Conservation (phyloP, 2,888 invertebrate genomes). For the Rhogogaster chlorosoma region DNA sequence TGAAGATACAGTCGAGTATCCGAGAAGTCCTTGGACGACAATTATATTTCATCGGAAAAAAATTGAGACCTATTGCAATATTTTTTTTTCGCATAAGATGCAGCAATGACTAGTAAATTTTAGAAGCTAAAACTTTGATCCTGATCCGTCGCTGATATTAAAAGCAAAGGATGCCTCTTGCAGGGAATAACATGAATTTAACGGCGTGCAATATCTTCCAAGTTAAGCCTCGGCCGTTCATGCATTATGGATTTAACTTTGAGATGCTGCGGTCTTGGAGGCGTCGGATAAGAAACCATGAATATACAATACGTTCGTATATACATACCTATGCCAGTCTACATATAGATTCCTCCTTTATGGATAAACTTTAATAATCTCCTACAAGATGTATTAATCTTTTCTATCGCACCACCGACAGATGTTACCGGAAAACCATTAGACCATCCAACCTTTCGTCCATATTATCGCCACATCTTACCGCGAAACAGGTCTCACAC, state of each 20-base stretch:
- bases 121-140: slow-evolving; percentile 1
- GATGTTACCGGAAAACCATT: slow-evolving; percentile 32
- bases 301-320: slow-evolving; percentile 76
- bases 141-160: slow-evolving; percentile 68
- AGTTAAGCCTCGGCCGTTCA: slow-evolving; percentile 74
- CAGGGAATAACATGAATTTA: slow-evolving; percentile 77
- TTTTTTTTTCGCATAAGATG: neutral
- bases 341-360: slow-evolving; percentile 70
- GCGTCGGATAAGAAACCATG: slow-evolving; percentile 76
- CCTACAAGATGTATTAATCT: slow-evolving; percentile 49
- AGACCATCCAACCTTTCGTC: neutral
- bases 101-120: slow-evolving; percentile 35
- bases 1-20: neutral
- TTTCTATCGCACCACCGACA: slow-evolving; percentile 11
- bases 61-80: neutral
- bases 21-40: slow-evolving; percentile 61
- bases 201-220: slow-evolving; percentile 75
- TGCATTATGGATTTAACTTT: slow-evolving; percentile 77
- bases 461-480: slow-evolving; percentile 25
- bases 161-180: slow-evolving; percentile 74
- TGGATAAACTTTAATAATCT: slow-evolving; percentile 74
- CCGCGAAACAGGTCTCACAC: neutral
- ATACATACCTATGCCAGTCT: slow-evolving; percentile 7
- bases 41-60: slow-evolving; percentile 53
- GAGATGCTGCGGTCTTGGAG: slow-evolving; percentile 66